Base-by-base conservation (phyloP, 2,113 vertebrate genomes). In the Ptilorrhoa leucosticta region DNA sequence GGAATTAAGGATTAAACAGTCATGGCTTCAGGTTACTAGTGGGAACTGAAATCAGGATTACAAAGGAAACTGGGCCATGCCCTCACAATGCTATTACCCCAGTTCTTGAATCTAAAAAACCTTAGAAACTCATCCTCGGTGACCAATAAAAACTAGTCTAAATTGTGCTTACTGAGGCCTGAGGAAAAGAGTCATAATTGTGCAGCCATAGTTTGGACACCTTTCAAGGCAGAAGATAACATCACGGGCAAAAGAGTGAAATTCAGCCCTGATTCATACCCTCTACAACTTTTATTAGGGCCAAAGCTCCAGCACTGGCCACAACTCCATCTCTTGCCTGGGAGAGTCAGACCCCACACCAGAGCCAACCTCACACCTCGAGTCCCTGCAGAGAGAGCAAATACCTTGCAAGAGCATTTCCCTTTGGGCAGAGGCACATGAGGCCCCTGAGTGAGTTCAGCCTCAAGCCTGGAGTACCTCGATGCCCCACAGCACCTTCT, bases 81-180 rank as follows among this genome's bases (percentile, higher is more conserved):
- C 96, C 96, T 97, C 94, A 66, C 97, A 96, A 97, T 97, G 97
- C 96, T 97, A 97, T 97, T 97, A 96, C 93, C 97, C 97, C 96
- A 97, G 87, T 97, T 97, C 96, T 78, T 53, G 96, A 90, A 88
- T 94, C 94, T 96, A 95, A 92, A 93, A 94, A 96, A 84, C 89
- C 95, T 97, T 83, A 91, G 96, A 96, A 97, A 96, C 95, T 97
- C 95, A 95, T 96, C 97, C 96, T 97, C 7, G 7, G 97, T 97
- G 96, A 95, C 95, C 95, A 97, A 97, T 97, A 97, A 97, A 97
- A 97, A 93, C 69, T 13, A 87, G 87, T 48, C 93, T 93, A 90
- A 97, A 78, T 51, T 96, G 89, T 92, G 90, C 92, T 96, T 95
- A 94, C 90, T 83, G 97, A 95, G 90, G 88, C 86, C 93, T 79